phyloP scores from a whole-genome alignment of 2,797 vertebrate species.

The Phoxinus dragarum region DNA sequence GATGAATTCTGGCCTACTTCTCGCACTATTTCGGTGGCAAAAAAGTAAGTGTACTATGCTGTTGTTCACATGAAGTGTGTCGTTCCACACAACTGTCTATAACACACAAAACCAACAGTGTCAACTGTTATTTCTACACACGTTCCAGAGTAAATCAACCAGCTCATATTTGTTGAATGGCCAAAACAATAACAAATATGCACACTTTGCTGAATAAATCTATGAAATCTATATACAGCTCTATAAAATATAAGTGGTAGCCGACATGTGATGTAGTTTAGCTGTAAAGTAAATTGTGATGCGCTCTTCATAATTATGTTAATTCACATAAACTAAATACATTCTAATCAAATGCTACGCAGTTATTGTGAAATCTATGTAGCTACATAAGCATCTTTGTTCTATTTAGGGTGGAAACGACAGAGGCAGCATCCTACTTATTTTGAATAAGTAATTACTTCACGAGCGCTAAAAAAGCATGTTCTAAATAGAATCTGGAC shows the following conservation, averaged over 20 bases:
- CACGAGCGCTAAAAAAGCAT: too few species aligned
- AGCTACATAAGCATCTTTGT: background rate
- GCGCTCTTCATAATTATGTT: background rate
- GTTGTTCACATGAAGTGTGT: background rate
- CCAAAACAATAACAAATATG: background rate
- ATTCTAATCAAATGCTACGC: background rate
- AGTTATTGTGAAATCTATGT: background rate
- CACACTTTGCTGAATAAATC: background rate
- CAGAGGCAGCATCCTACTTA: background rate
- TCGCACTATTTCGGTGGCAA: background rate
- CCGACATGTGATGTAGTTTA: background rate
- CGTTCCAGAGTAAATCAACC: background rate
- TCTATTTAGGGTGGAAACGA: background rate
- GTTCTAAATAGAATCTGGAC: too few species aligned
- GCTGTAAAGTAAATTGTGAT: background rate
- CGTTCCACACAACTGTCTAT: background rate
- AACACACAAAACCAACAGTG: background rate
- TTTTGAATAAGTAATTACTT: too few species aligned
- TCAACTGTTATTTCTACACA: background rate
- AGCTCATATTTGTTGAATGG: background rate
- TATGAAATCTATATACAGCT: background rate
- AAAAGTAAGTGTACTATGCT: background rate
- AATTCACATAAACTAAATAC: background rate
- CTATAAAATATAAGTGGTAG: background rate
- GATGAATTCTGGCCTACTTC: background rate